These are phyloP conservation scores for Typhlomys cinereus DNA, from an alignment of 2,113 vertebrate species.

Conservation along the genomic window DNA sequence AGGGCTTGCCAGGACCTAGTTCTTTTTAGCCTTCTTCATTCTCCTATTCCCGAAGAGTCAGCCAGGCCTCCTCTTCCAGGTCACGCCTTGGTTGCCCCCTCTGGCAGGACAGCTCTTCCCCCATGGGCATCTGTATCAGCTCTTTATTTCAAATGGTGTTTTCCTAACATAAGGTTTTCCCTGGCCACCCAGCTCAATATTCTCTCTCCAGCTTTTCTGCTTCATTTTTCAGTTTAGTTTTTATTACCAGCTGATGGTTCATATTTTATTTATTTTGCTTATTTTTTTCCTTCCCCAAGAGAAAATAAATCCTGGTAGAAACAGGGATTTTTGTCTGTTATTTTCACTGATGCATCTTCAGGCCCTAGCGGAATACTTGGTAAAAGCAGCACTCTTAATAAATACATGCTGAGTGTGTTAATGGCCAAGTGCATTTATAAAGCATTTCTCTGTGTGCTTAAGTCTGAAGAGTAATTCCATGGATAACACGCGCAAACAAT, in stretches of 20 bases:
- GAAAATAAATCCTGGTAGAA: background rate
- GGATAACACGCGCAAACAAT: background rate
- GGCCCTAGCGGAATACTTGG: background rate
- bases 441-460: background rate
- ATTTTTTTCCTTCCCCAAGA: background rate
- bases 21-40: background rate
- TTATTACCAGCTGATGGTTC: background rate
- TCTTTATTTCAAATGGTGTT: background rate
- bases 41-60: background rate
- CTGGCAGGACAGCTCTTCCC: background rate
- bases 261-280: conserved; percentile 38
- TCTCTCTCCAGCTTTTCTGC: background rate
- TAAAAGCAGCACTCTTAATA: background rate
- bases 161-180: background rate
- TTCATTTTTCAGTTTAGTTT: background rate
- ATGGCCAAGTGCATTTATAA: background rate
- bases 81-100: background rate
- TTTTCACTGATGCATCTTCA: background rate
- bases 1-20: background rate
- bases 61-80: too few species aligned
- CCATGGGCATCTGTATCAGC: background rate
- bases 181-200: background rate
- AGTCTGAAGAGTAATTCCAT: background rate
- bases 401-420: conserved; percentile 32
- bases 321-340: background rate